Conservation (phyloP, 2,888 invertebrate species). For the Imbricaverruca yamaguchii region DNA sequence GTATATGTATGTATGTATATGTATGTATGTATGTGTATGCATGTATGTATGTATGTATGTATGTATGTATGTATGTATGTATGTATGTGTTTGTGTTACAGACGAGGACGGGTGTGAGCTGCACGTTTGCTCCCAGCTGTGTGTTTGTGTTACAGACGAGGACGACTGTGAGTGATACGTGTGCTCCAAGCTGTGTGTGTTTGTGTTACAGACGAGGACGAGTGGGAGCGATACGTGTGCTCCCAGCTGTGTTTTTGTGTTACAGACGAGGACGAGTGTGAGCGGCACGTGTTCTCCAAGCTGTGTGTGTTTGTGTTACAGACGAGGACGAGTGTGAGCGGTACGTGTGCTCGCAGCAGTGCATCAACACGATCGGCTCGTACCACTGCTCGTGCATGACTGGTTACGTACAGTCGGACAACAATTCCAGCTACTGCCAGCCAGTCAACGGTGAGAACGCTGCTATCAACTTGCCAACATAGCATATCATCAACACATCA, state of each 20-base stretch:
- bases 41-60: no score
- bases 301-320: constrained; percentile 37
- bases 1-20: no score
- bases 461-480: no score
- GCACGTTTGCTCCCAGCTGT: constrained; percentile 62
- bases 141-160: no score
- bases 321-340: constrained; percentile 70
- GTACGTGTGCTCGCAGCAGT: constrained; percentile 66
- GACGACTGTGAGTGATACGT: no score
- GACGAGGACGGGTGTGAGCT: constrained; percentile 70
- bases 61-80: no score
- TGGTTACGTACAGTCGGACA: constrained; percentile 57
- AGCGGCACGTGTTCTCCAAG: no score
- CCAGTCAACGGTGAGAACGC: constrained; percentile 59
- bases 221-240: constrained; percentile 65
- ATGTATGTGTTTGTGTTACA: constrained; percentile 37
- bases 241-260: constrained; percentile 49
- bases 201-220: constrained; percentile 57
- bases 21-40: no score
- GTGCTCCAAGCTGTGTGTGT: no score
- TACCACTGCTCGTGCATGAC: constrained; percentile 63
- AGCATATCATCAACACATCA: no score
- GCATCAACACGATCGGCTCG: constrained; percentile 58
- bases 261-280: no score
- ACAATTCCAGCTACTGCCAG: constrained; percentile 48